phyloP scores from a whole-genome alignment of 2,888 invertebrate genomes.

The Conchocele bisecta region DNA sequence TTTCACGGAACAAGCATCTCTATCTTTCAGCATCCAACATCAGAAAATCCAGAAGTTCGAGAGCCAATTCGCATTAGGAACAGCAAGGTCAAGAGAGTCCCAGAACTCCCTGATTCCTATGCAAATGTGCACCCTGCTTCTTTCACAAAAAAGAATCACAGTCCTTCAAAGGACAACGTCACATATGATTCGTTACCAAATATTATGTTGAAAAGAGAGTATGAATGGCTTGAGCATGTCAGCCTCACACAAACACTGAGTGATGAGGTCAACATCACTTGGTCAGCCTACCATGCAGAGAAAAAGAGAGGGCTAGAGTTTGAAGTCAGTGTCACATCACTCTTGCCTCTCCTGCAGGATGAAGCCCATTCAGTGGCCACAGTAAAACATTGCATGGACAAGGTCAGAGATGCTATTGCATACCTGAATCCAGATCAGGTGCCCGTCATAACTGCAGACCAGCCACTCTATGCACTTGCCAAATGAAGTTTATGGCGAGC shows the following conservation, averaged over 20 bases:
- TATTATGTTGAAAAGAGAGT: background rate
- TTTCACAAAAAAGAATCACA: background rate
- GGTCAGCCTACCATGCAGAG: slow-evolving; percentile 15
- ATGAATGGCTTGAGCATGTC: slow-evolving; percentile 23
- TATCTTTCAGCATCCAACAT: slow-evolving; percentile 16
- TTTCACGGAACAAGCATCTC: slow-evolving; percentile 40
- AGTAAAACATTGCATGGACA: slow-evolving; percentile 19
- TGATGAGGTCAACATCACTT: slow-evolving; percentile 8
- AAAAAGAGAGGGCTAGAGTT: slow-evolving; percentile 6
- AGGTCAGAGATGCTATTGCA: slow-evolving; percentile 13
- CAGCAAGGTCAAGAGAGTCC: slow-evolving; percentile 7
- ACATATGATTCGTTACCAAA: background rate
- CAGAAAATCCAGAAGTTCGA: slow-evolving; percentile 16
- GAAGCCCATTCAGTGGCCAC: slow-evolving; percentile 6
- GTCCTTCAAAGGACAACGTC: background rate
- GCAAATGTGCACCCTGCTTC: slow-evolving; percentile 22
- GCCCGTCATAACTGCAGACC: slow-evolving; percentile 61
- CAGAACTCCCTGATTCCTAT: slow-evolving; percentile 26
- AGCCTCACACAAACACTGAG: slow-evolving; percentile 1
- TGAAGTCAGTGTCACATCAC: slow-evolving; percentile 18
- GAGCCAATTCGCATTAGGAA: slow-evolving; percentile 1
- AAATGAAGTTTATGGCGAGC: slow-evolving; percentile 66
- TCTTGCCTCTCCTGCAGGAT: slow-evolving; percentile 18
- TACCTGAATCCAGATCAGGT: slow-evolving; percentile 56
- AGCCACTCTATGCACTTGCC: slow-evolving; percentile 69